phyloP scores from a whole-genome alignment of 2,113 vertebrate species.

The Litocranius walleri region DNA sequence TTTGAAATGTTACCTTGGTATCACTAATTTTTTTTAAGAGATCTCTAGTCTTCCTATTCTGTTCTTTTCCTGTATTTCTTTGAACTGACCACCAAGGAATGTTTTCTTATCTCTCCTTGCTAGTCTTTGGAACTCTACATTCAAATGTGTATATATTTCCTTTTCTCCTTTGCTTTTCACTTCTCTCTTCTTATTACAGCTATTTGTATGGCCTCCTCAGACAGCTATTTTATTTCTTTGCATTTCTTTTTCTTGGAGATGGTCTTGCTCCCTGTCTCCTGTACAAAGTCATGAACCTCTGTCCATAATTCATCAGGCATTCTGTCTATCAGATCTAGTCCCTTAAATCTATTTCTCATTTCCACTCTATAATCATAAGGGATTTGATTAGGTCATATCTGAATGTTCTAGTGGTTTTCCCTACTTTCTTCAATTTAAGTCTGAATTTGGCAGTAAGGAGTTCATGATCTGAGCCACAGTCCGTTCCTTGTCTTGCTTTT shows the following conservation, averaged over 20 bases:
- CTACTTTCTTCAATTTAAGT: neutral
- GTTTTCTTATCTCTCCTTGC: neutral
- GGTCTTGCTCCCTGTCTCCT: neutral
- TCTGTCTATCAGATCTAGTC: neutral
- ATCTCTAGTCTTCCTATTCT: neutral
- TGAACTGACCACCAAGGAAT: neutral
- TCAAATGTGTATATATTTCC: neutral
- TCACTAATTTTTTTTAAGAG: neutral
- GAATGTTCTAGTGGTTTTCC: neutral
- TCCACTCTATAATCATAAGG: neutral
- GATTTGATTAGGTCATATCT: neutral
- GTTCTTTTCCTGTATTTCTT: neutral
- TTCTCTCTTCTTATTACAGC: neutral
- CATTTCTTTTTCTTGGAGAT: neutral
- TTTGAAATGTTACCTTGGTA: neutral
- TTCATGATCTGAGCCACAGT: neutral
- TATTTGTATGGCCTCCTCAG: neutral
- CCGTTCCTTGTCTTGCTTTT: neutral
- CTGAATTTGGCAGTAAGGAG: neutral
- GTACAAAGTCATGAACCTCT: neutral
- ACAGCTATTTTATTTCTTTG: neutral
- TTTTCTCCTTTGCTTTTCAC: neutral
- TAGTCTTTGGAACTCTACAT: neutral
- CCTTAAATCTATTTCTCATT: neutral
- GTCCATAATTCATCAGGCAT: neutral